Conservation (phyloP, 2,888 invertebrate genomes). For the Chaitophorus viminalis region DNA sequence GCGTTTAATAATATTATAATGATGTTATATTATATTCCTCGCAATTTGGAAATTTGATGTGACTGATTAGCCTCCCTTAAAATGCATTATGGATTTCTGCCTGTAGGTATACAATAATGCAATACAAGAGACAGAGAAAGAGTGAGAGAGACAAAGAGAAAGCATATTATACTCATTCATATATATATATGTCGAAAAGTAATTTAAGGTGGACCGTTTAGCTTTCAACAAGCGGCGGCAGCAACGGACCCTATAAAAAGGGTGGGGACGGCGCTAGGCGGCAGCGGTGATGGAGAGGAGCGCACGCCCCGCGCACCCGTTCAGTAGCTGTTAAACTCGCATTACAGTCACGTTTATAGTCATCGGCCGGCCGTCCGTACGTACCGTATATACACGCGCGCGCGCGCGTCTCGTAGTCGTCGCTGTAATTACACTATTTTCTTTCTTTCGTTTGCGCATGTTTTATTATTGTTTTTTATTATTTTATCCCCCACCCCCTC, state of each 20-base stretch:
- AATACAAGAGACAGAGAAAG: background rate
- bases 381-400: conserved; percentile 20
- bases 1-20: too few species aligned
- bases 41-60: too few species aligned
- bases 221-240: conserved; percentile 53
- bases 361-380: conserved; percentile 51
- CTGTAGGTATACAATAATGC: too few species aligned
- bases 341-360: conserved; percentile 62
- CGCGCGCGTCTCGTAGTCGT: conserved; percentile 14
- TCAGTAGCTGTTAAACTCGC: conserved; percentile 62
- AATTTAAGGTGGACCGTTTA: conserved; percentile 61
- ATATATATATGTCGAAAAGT: conserved; percentile 51
- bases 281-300: conserved; percentile 30
- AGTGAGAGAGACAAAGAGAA: background rate
- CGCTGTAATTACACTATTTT: background rate
- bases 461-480: background rate
- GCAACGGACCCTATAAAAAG: conserved; percentile 45
- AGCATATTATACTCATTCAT: background rate
- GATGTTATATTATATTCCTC: too few species aligned
- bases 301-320: conserved; percentile 62
- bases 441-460: background rate
- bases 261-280: conserved; percentile 45
- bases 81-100: too few species aligned
- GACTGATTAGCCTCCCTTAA: too few species aligned
- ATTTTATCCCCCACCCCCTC: background rate